These are phyloP conservation scores for Mormyrops boulengeri DNA, from an alignment of 2,797 vertebrate species.

Conservation along the genomic window DNA sequence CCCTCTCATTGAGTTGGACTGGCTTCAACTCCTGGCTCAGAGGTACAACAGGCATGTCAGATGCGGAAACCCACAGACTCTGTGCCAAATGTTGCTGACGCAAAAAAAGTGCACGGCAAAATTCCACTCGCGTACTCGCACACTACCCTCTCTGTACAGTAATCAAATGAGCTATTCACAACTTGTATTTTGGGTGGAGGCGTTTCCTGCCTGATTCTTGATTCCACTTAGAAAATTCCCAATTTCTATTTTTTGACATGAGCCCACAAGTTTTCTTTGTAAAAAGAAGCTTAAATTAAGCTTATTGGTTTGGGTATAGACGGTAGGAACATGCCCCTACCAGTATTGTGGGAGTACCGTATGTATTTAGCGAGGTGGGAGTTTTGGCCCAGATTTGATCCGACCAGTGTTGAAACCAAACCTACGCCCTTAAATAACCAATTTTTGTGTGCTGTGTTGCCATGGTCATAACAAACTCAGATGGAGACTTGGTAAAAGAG, in stretches of 20 bases:
- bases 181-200: background rate
- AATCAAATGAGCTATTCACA: slow-evolving; percentile 4
- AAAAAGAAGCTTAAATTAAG: background rate
- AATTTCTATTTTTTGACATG: background rate
- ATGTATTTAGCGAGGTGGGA: background rate
- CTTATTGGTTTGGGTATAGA: too few relatives aligned
- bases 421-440: background rate
- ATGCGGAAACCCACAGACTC: background rate
- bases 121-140: background rate
- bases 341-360: background rate
- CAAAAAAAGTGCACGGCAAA: background rate
- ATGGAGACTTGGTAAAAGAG: background rate
- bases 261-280: background rate
- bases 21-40: background rate
- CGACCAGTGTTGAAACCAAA: background rate
- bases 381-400: background rate
- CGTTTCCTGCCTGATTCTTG: background rate
- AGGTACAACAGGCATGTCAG: background rate
- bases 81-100: background rate
- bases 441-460: background rate
- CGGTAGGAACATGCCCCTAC: background rate
- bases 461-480: background rate
- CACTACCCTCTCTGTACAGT: slow-evolving; percentile 2
- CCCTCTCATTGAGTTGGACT: background rate
- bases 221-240: background rate